Percentiles rank a stretch among this genome's conserved stretches.
Conservation (phyloP, 2,797 vertebrate genomes). For the Muscicapa striata region DNA sequence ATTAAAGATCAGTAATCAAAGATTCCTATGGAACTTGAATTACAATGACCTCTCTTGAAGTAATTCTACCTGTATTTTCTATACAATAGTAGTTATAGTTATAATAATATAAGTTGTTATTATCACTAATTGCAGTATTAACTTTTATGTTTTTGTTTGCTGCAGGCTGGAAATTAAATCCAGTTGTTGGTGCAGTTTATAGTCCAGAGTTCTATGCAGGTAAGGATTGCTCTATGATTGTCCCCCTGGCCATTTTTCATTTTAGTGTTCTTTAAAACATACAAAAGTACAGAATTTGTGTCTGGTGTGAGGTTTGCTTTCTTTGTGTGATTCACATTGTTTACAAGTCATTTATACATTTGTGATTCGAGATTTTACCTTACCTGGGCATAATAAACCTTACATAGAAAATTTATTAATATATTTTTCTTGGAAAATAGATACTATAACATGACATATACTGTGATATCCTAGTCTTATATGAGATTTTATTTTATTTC, state of each 20-base stretch:
- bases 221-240: conserved; percentile 68
- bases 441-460: neutral
- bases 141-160: conserved; percentile 59
- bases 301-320: conserved; percentile 7
- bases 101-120: neutral
- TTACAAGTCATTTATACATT: neutral
- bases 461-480: neutral
- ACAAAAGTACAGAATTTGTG: neutral
- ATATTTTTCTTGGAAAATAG: neutral
- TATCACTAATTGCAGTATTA: conserved; percentile 21
- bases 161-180: conserved; percentile 98
- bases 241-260: neutral
- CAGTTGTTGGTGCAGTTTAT: conserved; percentile 96
- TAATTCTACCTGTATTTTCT: neutral
- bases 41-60: neutral
- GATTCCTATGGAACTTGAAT: neutral
- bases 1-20: neutral
- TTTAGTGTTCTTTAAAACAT: neutral
- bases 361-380: neutral
- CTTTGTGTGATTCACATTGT: neutral
- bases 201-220: conserved; percentile 99
- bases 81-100: neutral
- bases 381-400: neutral
- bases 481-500: neutral
- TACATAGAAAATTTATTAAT: neutral